Conservation (phyloP, 2,113 vertebrate species). For the Poicephalus meyeri region DNA sequence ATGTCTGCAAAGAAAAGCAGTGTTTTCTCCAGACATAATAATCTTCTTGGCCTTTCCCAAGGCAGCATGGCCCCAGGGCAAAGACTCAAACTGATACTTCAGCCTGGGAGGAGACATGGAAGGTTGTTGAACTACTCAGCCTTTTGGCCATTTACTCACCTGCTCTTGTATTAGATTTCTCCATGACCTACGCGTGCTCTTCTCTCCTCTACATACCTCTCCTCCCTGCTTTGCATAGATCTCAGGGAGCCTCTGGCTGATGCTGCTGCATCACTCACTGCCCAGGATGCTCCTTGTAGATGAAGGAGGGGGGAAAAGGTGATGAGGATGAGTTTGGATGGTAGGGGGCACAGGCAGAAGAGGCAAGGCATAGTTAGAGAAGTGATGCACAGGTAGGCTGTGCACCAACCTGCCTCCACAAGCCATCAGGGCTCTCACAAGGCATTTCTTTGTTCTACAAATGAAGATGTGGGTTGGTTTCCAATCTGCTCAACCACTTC, state of each 20-base stretch:
- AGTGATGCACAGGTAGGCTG: rapidly evolving
- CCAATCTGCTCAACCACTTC: not conserved
- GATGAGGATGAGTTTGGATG: not conserved
- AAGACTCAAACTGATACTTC: not conserved
- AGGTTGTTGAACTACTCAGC: not conserved
- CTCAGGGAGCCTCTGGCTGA: not conserved
- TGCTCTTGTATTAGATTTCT: not conserved
- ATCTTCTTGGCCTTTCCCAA: not conserved
- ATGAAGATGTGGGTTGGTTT: not conserved
- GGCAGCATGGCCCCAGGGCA: not conserved
- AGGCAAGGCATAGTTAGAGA: not conserved
- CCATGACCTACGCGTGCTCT: not conserved
- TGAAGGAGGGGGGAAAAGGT: not conserved
- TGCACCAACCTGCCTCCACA: not conserved
- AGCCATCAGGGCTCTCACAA: not conserved
- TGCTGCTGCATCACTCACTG: not conserved
- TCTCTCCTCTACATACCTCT: not conserved
- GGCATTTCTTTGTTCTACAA: not conserved
- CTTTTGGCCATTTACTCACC: not conserved
- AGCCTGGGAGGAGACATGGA: not conserved
- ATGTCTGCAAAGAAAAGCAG: constrained; percentile 46
- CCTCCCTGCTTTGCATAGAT: not conserved
- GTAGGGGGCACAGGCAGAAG: not conserved
- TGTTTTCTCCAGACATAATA: constrained; percentile 14
- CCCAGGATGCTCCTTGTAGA: not conserved